Evolutionary conservation across 1,140 invertebrate genomes (phyloP), one percentile per base, ranked within the genome.

Genomic region (Drosophila pallidifrons): DNA sequence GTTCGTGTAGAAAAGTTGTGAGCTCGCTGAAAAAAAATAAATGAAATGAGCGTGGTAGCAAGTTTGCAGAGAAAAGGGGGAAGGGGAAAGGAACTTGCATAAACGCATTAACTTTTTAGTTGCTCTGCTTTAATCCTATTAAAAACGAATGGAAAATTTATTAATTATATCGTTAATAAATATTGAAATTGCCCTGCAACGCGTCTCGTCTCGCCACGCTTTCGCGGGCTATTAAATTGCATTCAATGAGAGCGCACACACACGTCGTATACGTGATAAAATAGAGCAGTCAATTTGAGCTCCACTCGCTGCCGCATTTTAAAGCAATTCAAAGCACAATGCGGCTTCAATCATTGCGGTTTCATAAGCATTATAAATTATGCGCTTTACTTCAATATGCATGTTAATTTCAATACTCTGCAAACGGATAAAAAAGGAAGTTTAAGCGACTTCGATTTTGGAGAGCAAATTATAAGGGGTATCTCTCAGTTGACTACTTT

Each of bases 111-210:
- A 87, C 67, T 57, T 72, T 81, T 77, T 75, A 67, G 46, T 46
- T 64, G 54, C 63, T 64, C 68, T 70, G 80, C 78, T 82, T 86
- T 87, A 86, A 86, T 87, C 79, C 55, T 59, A 86, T 86, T 79
- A 60, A 43, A 51, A 51, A 46, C 32, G 38, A 38, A 51, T 54
- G 60, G 38, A 55, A 65, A 79, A 87, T 87, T 72, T 86, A 86
- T 86, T 82, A 80, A 86, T 86, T 81, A 86, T 79, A 63, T 88
- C 68, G 69, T 86, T 87, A 82, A 87, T 87, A 87, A 87, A 82
- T 87, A 86, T 87, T 86, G 79, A 82, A 83, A 38, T 8, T 38
- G 35, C 82, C 60, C 11, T 25, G 59, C 59, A 60, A 35, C 15
- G 10, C 71, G 54, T 54, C 4, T 8, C 28, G 16, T n/a, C 20